Percentiles rank a stretch among this genome's conserved stretches.
These are phyloP conservation scores for Steinernema khuongi DNA, from an alignment of 1,140 invertebrate species.

Conservation along the genomic window DNA sequence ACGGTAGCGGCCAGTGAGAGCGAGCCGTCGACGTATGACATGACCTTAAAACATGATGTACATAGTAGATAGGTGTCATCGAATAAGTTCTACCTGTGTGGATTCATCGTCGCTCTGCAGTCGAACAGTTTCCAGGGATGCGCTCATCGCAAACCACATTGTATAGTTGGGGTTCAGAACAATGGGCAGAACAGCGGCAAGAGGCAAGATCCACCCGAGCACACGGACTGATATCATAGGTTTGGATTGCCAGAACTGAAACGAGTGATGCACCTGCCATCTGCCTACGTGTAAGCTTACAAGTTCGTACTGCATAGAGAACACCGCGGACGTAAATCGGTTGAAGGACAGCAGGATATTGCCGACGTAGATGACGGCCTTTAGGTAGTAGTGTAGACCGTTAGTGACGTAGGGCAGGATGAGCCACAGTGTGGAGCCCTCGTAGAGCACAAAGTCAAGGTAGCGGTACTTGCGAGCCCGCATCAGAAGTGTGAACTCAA, in stretches of 20 bases:
- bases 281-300: background rate
- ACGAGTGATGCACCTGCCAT: background rate
- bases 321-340: background rate
- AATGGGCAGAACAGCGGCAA: background rate
- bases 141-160: background rate
- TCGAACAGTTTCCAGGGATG: background rate
- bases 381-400: background rate
- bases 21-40: background rate
- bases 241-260: background rate
- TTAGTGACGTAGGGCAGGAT: background rate
- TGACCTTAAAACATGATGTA: background rate
- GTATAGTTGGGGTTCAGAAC: background rate
- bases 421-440: background rate
- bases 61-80: background rate
- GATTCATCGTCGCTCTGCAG: background rate
- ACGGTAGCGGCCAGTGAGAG: background rate
- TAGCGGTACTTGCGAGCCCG: background rate
- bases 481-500: background rate
- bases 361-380: background rate
- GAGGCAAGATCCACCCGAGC: background rate
- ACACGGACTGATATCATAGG: background rate
- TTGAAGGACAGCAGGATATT: background rate
- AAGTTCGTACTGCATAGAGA: background rate
- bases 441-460: background rate
- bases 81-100: background rate